Percentiles rank a stretch among this genome's conserved stretches.
phyloP scores from a whole-genome alignment of 2,113 vertebrate species.

The Herpetotheres cachinnans region DNA sequence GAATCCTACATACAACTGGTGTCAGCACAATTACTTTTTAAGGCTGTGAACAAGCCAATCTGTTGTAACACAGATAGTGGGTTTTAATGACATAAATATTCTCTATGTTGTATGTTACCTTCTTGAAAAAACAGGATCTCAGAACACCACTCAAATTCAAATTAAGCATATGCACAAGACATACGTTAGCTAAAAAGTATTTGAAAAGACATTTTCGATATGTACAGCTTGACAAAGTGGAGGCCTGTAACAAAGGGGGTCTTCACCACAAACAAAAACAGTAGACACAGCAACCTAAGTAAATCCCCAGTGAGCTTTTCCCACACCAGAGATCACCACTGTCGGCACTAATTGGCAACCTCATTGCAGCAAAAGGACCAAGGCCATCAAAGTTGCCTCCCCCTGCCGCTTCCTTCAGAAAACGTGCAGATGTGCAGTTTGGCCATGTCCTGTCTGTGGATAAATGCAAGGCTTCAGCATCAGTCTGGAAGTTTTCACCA shows the following conservation, averaged over 20 bases:
- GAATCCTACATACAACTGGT: not conserved
- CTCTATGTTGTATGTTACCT: not conserved
- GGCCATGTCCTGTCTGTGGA: not conserved
- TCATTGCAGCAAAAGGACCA: not conserved
- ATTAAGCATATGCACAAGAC: not conserved
- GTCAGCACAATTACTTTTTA: not conserved
- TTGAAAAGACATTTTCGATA: not conserved
- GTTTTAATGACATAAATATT: not conserved
- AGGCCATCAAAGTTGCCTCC: not conserved
- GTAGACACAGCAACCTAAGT: not conserved
- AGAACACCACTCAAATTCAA: not conserved
- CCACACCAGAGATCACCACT: not conserved
- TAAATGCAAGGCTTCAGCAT: not conserved
- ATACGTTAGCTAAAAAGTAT: not conserved
- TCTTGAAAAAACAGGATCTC: not conserved
- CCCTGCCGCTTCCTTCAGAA: not conserved
- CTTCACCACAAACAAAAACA: not conserved
- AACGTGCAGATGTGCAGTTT: not conserved
- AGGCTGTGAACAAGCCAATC: not conserved
- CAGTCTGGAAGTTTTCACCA: not conserved
- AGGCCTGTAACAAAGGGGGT: not conserved
- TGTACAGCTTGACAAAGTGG: rapidly evolving
- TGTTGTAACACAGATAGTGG: not conserved
- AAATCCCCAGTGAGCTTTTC: not conserved
- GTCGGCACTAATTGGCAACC: not conserved